Conservation (phyloP, 2,113 vertebrate genomes). For the Buteo buteo region DNA sequence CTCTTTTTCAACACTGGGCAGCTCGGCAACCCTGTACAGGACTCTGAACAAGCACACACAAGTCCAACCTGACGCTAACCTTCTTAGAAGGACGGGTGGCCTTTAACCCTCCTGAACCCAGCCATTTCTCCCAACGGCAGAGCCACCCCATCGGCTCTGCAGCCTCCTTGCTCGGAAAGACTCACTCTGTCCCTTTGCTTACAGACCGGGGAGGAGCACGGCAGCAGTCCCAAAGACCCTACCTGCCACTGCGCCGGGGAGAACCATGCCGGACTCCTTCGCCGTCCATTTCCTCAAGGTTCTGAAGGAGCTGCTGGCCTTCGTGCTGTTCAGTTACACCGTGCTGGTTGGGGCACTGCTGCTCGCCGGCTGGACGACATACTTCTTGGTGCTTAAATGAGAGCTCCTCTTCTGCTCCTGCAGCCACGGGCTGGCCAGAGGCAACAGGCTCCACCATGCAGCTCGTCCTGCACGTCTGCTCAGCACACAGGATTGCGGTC, state of each 20-base stretch:
- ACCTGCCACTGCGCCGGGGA: neutral
- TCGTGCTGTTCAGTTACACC: constrained; percentile 93
- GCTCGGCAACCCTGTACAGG: neutral
- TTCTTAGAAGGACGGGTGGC: neutral
- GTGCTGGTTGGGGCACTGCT: constrained; percentile 90
- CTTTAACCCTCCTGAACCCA: neutral
- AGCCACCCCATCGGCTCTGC: neutral
- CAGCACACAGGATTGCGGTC: rapidly evolving
- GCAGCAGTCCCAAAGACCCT: neutral
- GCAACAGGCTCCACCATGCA: neutral
- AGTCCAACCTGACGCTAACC: neutral
- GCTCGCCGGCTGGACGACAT: constrained; percentile 93
- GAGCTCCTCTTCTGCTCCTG: neutral
- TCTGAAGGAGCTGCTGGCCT: constrained; percentile 90
- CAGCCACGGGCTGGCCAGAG: neutral
- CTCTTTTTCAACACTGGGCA: neutral
- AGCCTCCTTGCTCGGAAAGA: neutral
- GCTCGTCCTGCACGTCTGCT: neutral
- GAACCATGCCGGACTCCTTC: constrained; percentile 76
- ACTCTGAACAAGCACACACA: neutral
- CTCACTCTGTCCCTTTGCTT: neutral
- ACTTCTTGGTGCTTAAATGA: constrained; percentile 90
- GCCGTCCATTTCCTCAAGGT: constrained; percentile 86
- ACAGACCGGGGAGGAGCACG: neutral
- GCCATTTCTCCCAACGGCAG: neutral